Conservation (phyloP, 35 echinoderm and acorn worm species). For the Apostichopus parvimensis region DNA sequence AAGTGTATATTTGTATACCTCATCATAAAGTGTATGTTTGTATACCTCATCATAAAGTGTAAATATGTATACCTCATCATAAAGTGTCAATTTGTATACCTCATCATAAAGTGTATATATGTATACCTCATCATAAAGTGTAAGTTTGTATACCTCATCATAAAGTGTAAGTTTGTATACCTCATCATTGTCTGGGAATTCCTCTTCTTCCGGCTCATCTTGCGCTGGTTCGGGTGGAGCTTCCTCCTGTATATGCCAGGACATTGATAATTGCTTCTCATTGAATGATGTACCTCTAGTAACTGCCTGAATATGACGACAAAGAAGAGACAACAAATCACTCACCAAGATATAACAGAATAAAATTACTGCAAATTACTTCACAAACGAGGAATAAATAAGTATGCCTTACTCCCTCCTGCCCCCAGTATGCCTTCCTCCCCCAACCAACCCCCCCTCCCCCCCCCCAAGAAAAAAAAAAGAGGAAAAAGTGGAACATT, state of each 20-base stretch:
- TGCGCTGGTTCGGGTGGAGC: neutral
- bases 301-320: neutral
- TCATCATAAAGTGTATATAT: too few species aligned
- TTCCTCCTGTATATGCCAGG: constrained; percentile 56
- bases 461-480: too few species aligned
- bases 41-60: neutral
- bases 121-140: too few species aligned
- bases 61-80: too few species aligned
- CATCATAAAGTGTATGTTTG: neutral
- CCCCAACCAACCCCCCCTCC: too few species aligned
- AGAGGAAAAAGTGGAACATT: too few species aligned
- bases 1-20: neutral
- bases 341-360: neutral
- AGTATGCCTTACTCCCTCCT: too few species aligned
- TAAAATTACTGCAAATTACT: neutral
- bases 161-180: neutral
- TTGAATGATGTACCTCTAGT: constrained; percentile 25
- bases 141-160: neutral
- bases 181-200: constrained; percentile 2
- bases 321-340: constrained; percentile 7
- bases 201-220: constrained; percentile 27
- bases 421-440: too few species aligned
- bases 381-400: too few species aligned
- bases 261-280: constrained; percentile 25
- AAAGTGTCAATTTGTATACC: too few species aligned